These are phyloP conservation scores for Hippasteria phrygiana DNA, from an alignment of 53 echinoderm and acorn worm species.

Conservation along the genomic window DNA sequence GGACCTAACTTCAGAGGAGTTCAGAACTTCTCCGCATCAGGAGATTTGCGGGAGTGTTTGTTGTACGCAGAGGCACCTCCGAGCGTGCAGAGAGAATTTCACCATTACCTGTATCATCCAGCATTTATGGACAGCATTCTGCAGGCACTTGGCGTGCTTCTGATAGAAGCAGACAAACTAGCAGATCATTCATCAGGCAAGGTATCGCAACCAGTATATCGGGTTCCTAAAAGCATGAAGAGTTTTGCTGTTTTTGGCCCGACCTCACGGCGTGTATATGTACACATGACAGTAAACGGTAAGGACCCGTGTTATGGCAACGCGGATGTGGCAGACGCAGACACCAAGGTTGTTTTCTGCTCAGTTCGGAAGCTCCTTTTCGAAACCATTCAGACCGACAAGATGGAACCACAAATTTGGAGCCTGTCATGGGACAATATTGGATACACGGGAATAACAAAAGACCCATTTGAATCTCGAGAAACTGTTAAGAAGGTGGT, in stretches of 20 bases:
- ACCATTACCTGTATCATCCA: slow-evolving; percentile 74
- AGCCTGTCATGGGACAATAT: slow-evolving; percentile 15
- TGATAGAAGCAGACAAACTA: neutral
- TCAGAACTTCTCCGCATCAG: neutral
- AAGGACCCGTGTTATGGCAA: neutral
- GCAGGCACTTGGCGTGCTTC: slow-evolving; percentile 45
- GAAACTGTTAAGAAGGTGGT: neutral
- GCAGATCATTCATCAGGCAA: neutral
- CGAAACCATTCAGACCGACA: slow-evolving; percentile 36
- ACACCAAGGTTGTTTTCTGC: slow-evolving; percentile 45
- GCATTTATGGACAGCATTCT: slow-evolving; percentile 72
- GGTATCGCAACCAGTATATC: neutral
- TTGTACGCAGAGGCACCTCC: slow-evolving; percentile 55
- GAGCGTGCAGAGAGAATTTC: slow-evolving; percentile 58
- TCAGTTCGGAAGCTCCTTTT: slow-evolving; percentile 18
- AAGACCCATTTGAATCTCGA: neutral
- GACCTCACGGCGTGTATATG: slow-evolving; percentile 34
- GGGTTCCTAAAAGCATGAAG: slow-evolving; percentile 61
- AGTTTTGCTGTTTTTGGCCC: slow-evolving; percentile 12
- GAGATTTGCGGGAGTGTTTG: slow-evolving; percentile 39
- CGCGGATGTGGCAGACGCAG: slow-evolving; percentile 57
- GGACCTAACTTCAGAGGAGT: slow-evolving; percentile 67
- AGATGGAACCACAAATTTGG: slow-evolving; percentile 43
- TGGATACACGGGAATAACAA: neutral
- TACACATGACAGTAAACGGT: neutral